Evolutionary conservation across 1,140 invertebrate genomes (phyloP), one percentile per base, ranked within the genome.

Genomic region (Druon quercuslanigerum): DNA sequence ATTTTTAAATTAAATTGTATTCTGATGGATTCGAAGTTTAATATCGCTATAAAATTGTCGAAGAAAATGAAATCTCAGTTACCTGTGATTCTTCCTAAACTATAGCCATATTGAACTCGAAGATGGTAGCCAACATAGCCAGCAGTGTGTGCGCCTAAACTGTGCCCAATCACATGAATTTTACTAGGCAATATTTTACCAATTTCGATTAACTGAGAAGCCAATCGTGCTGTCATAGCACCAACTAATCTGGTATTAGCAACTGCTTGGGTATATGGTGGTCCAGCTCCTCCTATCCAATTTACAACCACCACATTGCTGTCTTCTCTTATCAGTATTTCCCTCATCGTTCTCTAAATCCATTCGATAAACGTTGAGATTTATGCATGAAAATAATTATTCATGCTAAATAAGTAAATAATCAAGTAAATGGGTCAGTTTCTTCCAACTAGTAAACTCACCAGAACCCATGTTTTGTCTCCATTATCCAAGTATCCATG

Each of bases 161-260:
- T 98, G 90, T 99, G 97, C 0, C 97, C 98, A 80, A 98, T 97
- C 60, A 96, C 93, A 87, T 99, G 97, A 52, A 96, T 86, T 50
- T 73, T 82, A 7, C 71, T 17, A 1, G 87, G 74, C 16, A 72
- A 14, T 8, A 91, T 79, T 56, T 83, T 84, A 3, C 88, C 90
- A 50, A 88, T 77, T 71, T 91, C 81, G n/a, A 92, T 89, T 6
- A 93, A 75, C 73, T 93, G 92, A 5, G 86, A 85, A 4, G 94
- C 91, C 16, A 98, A 90, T 89, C 96, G 93, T 0, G 96, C 96
- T 0, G 96, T 94, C 85, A 97, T 96, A 0, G 94, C 94, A 1
- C 96, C 97, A 12, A 98, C 94, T 1, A 98, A 90, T 72, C 97
- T 92, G n/a, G 96, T 97, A 86, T 98, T 98, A 0, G 96, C 96